Evolutionary conservation across 1,140 invertebrate genomes (phyloP).

Genomic region (Mycetomoellerius zeteki): DNA sequence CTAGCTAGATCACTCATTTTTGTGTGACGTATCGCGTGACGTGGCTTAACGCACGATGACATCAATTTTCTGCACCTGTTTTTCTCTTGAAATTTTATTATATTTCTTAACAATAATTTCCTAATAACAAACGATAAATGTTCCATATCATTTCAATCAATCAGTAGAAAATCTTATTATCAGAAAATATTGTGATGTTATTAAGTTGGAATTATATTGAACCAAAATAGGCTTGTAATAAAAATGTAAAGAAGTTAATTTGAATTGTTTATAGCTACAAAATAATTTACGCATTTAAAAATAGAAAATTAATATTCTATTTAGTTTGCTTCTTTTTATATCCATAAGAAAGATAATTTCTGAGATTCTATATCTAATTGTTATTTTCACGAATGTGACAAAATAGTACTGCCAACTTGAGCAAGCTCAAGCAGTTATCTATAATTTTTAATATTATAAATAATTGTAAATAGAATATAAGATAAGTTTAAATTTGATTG

Average conservation of each 20-base stretch:
- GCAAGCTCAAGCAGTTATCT: background rate
- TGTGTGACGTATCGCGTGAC: constrained; percentile 26
- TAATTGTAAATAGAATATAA: constrained; percentile 2
- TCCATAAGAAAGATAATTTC: background rate
- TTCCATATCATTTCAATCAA: background rate
- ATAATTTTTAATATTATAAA: constrained; percentile 1
- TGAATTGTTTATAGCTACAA: background rate
- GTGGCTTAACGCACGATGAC: constrained; percentile 33
- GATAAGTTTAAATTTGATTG: background rate
- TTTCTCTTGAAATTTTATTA: background rate
- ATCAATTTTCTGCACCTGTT: constrained; percentile 9
- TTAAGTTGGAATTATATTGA: background rate
- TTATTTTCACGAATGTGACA: background rate
- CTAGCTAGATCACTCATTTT: background rate
- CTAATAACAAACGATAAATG: background rate
- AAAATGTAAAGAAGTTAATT: background rate
- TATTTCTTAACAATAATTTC: background rate
- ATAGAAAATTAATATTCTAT: background rate
- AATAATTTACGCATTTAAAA: background rate
- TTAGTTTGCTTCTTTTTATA: background rate
- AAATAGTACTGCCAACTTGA: background rate
- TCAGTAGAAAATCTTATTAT: background rate
- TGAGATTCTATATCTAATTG: background rate
- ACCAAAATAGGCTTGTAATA: background rate
- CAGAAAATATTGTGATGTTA: background rate